Evolutionary conservation across 2,888 invertebrate species (phyloP).

Genomic region (Thysanoteuthis rhombus): DNA sequence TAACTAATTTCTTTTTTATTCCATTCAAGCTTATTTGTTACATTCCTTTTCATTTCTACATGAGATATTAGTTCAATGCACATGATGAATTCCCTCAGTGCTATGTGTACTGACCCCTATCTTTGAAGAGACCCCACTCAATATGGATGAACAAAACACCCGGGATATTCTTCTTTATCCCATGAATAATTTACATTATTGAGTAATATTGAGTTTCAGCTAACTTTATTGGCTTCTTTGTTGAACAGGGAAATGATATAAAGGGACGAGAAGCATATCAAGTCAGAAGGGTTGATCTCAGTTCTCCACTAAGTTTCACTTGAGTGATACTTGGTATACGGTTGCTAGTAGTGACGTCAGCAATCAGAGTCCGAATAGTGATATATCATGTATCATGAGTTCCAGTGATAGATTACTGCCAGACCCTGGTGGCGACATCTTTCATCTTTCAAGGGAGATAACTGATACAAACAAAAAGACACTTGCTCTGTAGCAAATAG

Average conservation of each 20-base stretch:
- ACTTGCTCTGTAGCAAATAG: neutral
- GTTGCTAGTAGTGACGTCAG: slow-evolving; percentile 12
- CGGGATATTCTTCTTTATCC: neutral
- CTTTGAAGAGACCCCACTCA: neutral
- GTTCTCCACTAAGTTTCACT: neutral
- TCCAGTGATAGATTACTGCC: neutral
- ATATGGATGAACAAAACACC: neutral
- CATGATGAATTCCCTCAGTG: neutral
- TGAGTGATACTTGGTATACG: neutral
- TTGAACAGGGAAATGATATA: neutral
- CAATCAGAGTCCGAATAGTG: neutral
- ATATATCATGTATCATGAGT: neutral
- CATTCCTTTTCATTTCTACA: neutral
- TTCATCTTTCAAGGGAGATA: slow-evolving; percentile 12
- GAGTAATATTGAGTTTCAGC: slow-evolving; percentile 12
- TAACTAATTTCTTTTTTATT: neutral
- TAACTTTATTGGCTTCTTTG: neutral
- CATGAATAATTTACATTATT: slow-evolving; percentile 12
- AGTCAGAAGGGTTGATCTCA: neutral
- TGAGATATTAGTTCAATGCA: neutral
- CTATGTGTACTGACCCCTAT: slow-evolving; percentile 12
- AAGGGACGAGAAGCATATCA: neutral
- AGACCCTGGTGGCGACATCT: neutral
- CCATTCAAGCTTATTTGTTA: neutral
- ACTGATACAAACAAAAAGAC: slow-evolving; percentile 12